Percentiles rank a stretch among this genome's conserved stretches.
Evolutionary conservation across 2,797 vertebrate species (phyloP).

Genomic region (Fistularia commersonii): DNA sequence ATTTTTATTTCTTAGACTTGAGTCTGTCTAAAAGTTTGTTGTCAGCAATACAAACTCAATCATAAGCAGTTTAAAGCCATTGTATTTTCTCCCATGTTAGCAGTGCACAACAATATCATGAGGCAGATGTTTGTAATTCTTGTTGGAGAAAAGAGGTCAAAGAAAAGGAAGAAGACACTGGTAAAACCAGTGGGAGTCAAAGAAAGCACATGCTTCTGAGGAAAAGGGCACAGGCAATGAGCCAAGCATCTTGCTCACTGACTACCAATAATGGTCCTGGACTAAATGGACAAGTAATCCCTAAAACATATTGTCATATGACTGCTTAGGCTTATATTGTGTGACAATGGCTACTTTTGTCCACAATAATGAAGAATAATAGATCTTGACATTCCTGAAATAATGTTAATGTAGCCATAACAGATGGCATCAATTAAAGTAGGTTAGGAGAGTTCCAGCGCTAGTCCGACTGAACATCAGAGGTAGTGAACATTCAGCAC

Average conservation of each 20-base stretch:
- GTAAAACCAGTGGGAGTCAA: slow-evolving; percentile 20
- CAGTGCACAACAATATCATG: no score
- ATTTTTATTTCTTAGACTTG: no score
- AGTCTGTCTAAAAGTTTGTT: no score
- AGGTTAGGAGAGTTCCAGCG: slow-evolving; percentile 22
- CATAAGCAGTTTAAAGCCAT: no score
- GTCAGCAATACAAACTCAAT: no score
- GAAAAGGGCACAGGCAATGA: slow-evolving; percentile 10
- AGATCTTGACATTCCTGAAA: slow-evolving; percentile 51
- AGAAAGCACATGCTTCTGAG: slow-evolving; percentile 19
- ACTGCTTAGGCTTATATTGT: slow-evolving; percentile 11
- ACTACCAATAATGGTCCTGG: slow-evolving; percentile 8
- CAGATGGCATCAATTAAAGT: slow-evolving; percentile 70
- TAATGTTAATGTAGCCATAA: slow-evolving; percentile 47
- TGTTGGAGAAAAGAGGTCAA: slow-evolving; percentile 16
- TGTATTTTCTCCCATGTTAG: no score
- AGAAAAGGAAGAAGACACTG: slow-evolving; percentile 22
- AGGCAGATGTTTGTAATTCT: no score
- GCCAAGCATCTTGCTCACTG: neutral
- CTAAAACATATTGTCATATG: slow-evolving; percentile 9
- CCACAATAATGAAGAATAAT: slow-evolving; percentile 43
- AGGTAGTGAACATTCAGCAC: slow-evolving; percentile 19
- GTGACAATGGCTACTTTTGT: slow-evolving; percentile 41
- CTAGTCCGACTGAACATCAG: slow-evolving; percentile 13
- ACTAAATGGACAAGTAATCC: slow-evolving; percentile 21